Evolutionary conservation across 1,140 invertebrate species (phyloP), one percentile per base, ranked within the genome.

Genomic region (Wasmannia auropunctata): DNA sequence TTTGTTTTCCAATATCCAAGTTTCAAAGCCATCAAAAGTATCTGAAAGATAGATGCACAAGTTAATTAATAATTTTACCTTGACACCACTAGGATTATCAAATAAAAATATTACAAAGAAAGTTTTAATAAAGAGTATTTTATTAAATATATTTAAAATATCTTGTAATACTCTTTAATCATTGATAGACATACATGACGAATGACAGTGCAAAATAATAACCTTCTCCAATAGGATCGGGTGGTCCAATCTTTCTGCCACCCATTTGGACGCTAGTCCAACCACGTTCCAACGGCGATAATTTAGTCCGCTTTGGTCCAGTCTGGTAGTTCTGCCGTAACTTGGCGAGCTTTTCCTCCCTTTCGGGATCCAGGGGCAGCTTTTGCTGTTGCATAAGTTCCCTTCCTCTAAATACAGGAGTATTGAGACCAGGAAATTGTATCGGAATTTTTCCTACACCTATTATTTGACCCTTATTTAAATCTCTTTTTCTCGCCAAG

Each of bases 391-490:
- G 94, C 0, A 98, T 93, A 1, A 98, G 88, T 92, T 98, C 97
- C 91, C 96, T 96, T 1, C 98, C 98, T 91, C 96, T 96, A 10
- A 98, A 94, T 11, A 99, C 96, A 3, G 98, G 97, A 1, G 97
- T 95, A 92, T 98, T 99, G 31, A 99, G 95, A 31, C 99, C 99
- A 37, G 99, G 99, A 97, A 98, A 99, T 75, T 98, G 37, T 90
- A 99, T 98, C 91, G 98, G 98, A 60, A 96, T 95, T 94, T 97
- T 98, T 94, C 98, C 98, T 16, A 97, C 93, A 65, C 99, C 99
- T 92, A 99, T 97, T 1, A 97, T 91, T 95, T 99, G 98, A 0
- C 99, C 99, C 90, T 95, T 96, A 93, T 99, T 99, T 40, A 99
- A 96, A 96, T 99, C 97, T 93, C 97, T 98, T 92, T 96, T 97